Evolutionary conservation across 1,140 invertebrate species (phyloP).

Genomic region (Idris sp.): DNA sequence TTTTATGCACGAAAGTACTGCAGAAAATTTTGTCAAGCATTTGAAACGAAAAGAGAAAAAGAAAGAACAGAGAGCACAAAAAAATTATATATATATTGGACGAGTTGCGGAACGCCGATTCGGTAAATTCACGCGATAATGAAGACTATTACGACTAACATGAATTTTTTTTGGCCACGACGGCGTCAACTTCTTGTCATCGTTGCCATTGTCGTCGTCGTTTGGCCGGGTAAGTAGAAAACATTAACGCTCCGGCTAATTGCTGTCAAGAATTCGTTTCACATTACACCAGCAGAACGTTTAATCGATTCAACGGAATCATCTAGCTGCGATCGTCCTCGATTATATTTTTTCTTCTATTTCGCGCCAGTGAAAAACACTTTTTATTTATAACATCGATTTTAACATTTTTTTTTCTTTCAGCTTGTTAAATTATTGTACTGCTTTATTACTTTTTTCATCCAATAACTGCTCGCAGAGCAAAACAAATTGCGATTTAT

Average conservation of each 20-base stretch:
- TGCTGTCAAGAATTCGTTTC: slow-evolving; percentile 69
- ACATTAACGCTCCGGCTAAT: slow-evolving; percentile 71
- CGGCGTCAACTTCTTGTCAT: slow-evolving; percentile 61
- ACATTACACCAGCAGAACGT: slow-evolving; percentile 51
- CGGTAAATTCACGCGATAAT: slow-evolving; percentile 52
- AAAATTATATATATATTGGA: no score
- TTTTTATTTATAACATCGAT: slow-evolving; percentile 23
- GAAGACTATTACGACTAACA: slow-evolving; percentile 51
- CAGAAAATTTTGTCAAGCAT: slow-evolving; percentile 54
- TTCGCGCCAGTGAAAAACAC: slow-evolving; percentile 7
- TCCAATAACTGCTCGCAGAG: slow-evolving; percentile 7
- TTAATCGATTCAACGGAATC: slow-evolving; percentile 72
- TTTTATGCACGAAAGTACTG: slow-evolving; percentile 32
- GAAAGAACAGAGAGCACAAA: no score
- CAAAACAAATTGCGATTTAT: slow-evolving; percentile 17
- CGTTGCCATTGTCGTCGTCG: slow-evolving; percentile 28
- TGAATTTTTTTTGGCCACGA: slow-evolving; percentile 63
- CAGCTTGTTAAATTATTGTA: slow-evolving; percentile 7
- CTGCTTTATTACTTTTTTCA: slow-evolving; percentile 19
- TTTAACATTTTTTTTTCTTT: neutral
- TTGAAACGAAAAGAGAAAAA: slow-evolving; percentile 15
- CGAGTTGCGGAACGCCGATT: slow-evolving; percentile 22
- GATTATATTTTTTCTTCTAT: no score
- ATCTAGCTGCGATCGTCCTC: slow-evolving; percentile 7
- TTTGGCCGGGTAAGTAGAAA: slow-evolving; percentile 67